phyloP scores from a whole-genome alignment of 2,113 vertebrate genomes.

The Aldabrachelys gigantea region DNA sequence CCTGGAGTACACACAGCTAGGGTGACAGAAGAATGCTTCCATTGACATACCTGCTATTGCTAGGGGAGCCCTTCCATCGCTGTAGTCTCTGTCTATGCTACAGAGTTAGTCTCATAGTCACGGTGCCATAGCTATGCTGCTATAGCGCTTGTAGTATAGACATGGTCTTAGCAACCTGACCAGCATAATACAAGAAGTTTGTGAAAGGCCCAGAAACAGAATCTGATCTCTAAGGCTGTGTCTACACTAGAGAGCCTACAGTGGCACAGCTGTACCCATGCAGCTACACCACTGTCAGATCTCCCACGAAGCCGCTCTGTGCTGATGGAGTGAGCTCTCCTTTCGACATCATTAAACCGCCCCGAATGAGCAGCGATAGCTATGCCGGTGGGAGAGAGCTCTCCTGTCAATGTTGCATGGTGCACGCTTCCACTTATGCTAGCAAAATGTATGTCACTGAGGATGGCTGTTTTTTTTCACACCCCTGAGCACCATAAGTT shows the following conservation, averaged over 20 bases:
- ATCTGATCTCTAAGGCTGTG: background rate
- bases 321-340: too few species aligned
- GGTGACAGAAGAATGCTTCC: background rate
- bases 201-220: background rate
- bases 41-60: background rate
- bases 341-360: too few species aligned
- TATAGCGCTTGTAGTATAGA: background rate
- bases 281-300: too few species aligned
- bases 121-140: background rate
- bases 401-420: too few species aligned
- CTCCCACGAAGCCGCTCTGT: too few species aligned
- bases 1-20: background rate
- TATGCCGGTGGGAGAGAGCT: too few species aligned
- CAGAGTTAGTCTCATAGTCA: background rate
- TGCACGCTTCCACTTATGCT: too few species aligned
- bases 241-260: background rate
- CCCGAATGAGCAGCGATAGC: too few species aligned
- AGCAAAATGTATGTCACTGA: background rate
- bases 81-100: background rate
- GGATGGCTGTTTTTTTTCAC: background rate
- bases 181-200: background rate
- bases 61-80: too few species aligned
- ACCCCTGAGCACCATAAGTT: accelerated
- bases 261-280: too few species aligned
- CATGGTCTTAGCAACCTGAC: background rate